Conservation (phyloP, 2,888 invertebrate genomes). For the Oscheius sp. region DNA sequence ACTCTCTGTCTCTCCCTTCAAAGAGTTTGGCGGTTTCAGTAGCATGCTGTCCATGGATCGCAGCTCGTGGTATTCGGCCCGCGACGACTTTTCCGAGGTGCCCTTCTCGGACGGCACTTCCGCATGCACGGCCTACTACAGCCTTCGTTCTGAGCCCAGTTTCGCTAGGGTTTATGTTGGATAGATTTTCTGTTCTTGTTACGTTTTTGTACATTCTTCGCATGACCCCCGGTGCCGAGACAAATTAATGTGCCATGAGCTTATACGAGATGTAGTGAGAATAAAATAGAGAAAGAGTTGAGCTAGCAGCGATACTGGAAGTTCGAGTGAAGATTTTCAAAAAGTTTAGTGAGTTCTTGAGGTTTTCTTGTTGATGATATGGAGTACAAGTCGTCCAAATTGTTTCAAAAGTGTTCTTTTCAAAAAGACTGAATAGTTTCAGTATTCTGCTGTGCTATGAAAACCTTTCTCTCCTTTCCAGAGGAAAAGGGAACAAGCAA, state of each 20-base stretch:
- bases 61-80: conserved; percentile 43
- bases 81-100: conserved; percentile 40
- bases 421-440: no score
- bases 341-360: no score
- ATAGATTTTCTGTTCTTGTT: background rate
- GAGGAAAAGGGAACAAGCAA: no score
- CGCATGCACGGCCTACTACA: conserved; percentile 31
- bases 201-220: background rate
- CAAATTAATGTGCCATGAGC: background rate
- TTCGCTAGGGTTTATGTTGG: background rate
- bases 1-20: conserved; percentile 7
- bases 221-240: background rate
- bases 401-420: no score
- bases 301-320: background rate
- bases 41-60: conserved; percentile 35
- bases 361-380: no score
- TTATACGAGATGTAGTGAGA: background rate
- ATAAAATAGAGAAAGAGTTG: background rate
- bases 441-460: no score
- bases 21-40: conserved; percentile 29
- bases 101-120: conserved; percentile 22
- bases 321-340: no score
- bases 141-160: conserved; percentile 32
- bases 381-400: no score
- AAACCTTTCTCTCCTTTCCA: no score